A percentile compares a stretch with the other conserved stretches of the same genome.
phyloP scores from a whole-genome alignment of 30 jellyfish, hydroid and myxozoan species.

The Hydra vulgaris region DNA sequence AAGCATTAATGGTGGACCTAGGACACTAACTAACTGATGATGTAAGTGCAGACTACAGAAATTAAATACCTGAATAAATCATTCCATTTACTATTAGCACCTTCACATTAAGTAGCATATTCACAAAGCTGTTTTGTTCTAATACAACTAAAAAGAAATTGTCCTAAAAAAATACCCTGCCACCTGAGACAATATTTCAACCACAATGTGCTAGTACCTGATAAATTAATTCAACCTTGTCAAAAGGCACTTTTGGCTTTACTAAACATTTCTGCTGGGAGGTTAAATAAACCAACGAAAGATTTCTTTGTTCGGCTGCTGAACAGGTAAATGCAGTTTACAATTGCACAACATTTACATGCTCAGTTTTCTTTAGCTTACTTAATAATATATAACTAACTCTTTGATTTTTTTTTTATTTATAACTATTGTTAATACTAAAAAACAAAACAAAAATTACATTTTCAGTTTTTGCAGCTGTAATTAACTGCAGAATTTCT shows the following conservation, averaged over 20 bases:
- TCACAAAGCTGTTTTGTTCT: neutral
- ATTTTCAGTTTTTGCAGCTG: slow-evolving; percentile 58
- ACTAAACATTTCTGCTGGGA: neutral
- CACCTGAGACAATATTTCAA: neutral
- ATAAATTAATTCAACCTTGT: neutral
- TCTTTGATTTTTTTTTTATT: no score
- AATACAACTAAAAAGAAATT: neutral
- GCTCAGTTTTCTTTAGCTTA: no score
- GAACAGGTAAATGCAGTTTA: no score
- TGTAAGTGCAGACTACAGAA: neutral
- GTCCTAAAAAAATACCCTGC: neutral
- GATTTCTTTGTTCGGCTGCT: no score
- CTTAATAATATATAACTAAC: no score
- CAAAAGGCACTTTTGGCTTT: neutral
- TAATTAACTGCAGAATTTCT: slow-evolving; percentile 52
- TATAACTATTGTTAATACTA: no score
- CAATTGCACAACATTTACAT: no score
- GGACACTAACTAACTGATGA: neutral
- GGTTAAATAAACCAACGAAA: no score
- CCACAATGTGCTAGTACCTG: neutral
- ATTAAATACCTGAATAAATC: neutral
- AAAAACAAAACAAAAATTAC: no score
- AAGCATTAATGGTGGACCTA: neutral
- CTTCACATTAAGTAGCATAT: neutral
- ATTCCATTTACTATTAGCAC: neutral